Conservation (phyloP, 2,797 vertebrate genomes). For the Sandelia bainsii region DNA sequence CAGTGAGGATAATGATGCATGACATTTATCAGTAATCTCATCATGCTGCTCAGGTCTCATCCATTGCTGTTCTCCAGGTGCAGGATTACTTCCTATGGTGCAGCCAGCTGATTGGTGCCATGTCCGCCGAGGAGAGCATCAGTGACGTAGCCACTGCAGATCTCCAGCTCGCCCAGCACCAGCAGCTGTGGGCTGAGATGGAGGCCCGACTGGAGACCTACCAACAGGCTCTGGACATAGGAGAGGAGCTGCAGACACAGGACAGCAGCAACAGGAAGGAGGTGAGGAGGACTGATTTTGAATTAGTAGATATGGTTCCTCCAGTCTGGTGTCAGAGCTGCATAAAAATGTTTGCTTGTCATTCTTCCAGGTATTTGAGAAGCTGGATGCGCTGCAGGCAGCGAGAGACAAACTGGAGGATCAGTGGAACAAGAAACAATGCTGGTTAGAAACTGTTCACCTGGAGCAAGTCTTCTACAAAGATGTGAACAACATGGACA, state of each 20-base stretch:
- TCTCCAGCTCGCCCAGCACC: slow-evolving; percentile 85
- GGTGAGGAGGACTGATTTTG: slow-evolving; percentile 67
- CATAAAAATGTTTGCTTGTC: neutral
- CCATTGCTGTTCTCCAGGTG: slow-evolving; percentile 71
- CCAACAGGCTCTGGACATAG: slow-evolving; percentile 77
- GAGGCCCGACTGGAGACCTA: slow-evolving; percentile 84
- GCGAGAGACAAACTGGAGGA: slow-evolving; percentile 80
- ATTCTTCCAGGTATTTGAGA: slow-evolving; percentile 82
- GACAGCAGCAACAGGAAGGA: slow-evolving; percentile 74
- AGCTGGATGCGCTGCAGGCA: slow-evolving; percentile 79
- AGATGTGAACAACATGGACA: slow-evolving; percentile 84
- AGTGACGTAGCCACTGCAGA: slow-evolving; percentile 82
- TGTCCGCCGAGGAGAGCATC: slow-evolving; percentile 86
- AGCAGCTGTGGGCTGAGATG: slow-evolving; percentile 88
- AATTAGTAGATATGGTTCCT: neutral
- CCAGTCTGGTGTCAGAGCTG: neutral
- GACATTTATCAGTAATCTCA: neutral
- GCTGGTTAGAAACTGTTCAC: slow-evolving; percentile 82
- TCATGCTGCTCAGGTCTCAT: neutral
- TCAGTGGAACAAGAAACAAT: slow-evolving; percentile 86
- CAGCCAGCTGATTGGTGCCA: slow-evolving; percentile 80
- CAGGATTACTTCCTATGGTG: slow-evolving; percentile 89
- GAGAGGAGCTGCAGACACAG: slow-evolving; percentile 80
- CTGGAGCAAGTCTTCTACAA: slow-evolving; percentile 90
- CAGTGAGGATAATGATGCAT: slow-evolving; percentile 65